These are phyloP conservation scores for Protophormia terraenovae DNA, from an alignment of 2,888 invertebrate genomes.

Conservation along the genomic window DNA sequence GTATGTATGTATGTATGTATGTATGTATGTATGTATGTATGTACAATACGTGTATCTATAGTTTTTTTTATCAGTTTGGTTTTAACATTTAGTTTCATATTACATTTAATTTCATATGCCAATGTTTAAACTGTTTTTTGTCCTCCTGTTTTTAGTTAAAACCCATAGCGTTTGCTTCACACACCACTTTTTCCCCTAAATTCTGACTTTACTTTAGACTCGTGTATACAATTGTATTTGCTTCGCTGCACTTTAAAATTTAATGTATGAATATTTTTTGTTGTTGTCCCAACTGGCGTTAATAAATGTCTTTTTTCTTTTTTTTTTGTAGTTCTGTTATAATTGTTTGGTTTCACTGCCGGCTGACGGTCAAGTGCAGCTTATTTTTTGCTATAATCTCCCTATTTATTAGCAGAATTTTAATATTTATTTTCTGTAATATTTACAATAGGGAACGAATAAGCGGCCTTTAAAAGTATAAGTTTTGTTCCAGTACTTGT, in stretches of 20 bases:
- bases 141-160: not conserved
- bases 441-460: not conserved
- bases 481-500: too few species aligned
- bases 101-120: conserved; percentile 34
- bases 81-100: conserved; percentile 63
- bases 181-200: conserved; percentile 29
- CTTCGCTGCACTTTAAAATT: conserved; percentile 58
- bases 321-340: not conserved
- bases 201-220: conserved; percentile 33
- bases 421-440: not conserved
- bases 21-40: too few species aligned
- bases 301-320: conserved; percentile 2
- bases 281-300: conserved; percentile 47
- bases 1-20: too few species aligned
- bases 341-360: not conserved
- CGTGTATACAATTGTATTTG: conserved; percentile 51
- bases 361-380: conserved; percentile 59
- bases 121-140: conserved; percentile 3
- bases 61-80: conserved; percentile 45
- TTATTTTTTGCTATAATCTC: conserved; percentile 45
- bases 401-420: not conserved
- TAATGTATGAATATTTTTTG: conserved; percentile 29
- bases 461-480: too few species aligned
- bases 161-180: not conserved
- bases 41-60: not conserved